Evolutionary conservation across 2,113 vertebrate species (phyloP), one percentile per base, ranked within the genome.

Genomic region (human (Homo sapiens)): DNA sequence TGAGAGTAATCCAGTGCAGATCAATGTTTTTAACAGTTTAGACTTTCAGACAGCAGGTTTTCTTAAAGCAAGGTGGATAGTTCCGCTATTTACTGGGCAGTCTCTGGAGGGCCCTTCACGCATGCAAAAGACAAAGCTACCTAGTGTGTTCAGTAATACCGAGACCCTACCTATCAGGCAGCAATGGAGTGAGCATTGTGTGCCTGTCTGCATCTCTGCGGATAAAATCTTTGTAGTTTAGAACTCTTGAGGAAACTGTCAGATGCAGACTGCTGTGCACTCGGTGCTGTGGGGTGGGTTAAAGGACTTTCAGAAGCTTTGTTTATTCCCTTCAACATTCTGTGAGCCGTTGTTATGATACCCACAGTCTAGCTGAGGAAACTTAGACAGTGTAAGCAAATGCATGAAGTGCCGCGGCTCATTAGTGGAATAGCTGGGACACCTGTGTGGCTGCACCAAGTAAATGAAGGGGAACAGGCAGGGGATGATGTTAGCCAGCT

Each of bases 141-240:
- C 32, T 6, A 5, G 1, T 2, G 2, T 18, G 38, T 10, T 40
- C 7, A 8, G 7, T 4, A 25, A 23, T 0, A 0, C 59, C 16
- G 0, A 1, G 25, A 10, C 30, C 27, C n/a, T 45, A 6, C 7
- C 30, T 38, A 6, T 5, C 3, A 0, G 32, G 38, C 61, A 52
- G 3, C 45, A 6, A 6, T 5, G 35, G 3, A 8, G 7, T 5
- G 10, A 16, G 17, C 5, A 0, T 9, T 11, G 61, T 23, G 38
- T 3, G 3, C 2, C 16, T 6, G 27, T 22, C 57, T 38, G 8
- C 4, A 3, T 2, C 40, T 32, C 80, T 45, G 18, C 13, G 22
- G 30, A 6, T 22, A 10, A 1, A 3, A 1, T 9, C 27, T 45
- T 45, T 9, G 23, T 35, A 12, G 59, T 8, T 61, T 20, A 22